Conservation (phyloP, 2,113 vertebrate species). For the Planiliza haematocheilus region DNA sequence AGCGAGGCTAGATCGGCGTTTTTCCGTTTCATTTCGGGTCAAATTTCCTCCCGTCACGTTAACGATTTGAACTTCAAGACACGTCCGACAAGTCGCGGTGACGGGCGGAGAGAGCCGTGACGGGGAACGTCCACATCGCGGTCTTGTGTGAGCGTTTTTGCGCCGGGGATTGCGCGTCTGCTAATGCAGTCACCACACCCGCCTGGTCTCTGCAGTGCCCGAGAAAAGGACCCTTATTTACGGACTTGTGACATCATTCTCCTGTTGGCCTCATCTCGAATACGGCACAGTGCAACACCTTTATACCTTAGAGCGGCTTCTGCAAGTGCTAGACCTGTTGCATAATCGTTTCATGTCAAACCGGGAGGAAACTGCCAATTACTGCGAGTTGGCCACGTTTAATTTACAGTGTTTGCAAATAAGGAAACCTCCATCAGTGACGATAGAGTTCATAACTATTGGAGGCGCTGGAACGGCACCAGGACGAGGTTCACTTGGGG, state of each 20-base stretch:
- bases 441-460: neutral
- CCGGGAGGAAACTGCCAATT: slow-evolving; percentile 19
- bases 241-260: slow-evolving; percentile 79
- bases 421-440: slow-evolving; percentile 1
- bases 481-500: neutral
- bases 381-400: slow-evolving; percentile 33
- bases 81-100: slow-evolving; percentile 38
- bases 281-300: slow-evolving; percentile 5
- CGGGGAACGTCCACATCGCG: slow-evolving; percentile 20
- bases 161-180: slow-evolving; percentile 70
- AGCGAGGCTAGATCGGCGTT: slow-evolving; percentile 34
- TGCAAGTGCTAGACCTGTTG: slow-evolving; percentile 81
- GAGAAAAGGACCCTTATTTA: slow-evolving; percentile 79
- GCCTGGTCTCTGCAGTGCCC: slow-evolving; percentile 84
- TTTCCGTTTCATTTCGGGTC: neutral
- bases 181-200: slow-evolving; percentile 87
- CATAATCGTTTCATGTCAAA: slow-evolving; percentile 69
- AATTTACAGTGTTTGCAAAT: slow-evolving; percentile 15
- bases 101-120: slow-evolving; percentile 26
- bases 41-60: slow-evolving; percentile 46
- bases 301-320: slow-evolving; percentile 20
- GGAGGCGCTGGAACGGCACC: neutral
- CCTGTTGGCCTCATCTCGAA: slow-evolving; percentile 35
- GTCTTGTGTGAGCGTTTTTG: slow-evolving; percentile 42
- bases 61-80: slow-evolving; percentile 63